Conservation (phyloP, 2,113 vertebrate genomes). For the Macheiramphus alcinus region DNA sequence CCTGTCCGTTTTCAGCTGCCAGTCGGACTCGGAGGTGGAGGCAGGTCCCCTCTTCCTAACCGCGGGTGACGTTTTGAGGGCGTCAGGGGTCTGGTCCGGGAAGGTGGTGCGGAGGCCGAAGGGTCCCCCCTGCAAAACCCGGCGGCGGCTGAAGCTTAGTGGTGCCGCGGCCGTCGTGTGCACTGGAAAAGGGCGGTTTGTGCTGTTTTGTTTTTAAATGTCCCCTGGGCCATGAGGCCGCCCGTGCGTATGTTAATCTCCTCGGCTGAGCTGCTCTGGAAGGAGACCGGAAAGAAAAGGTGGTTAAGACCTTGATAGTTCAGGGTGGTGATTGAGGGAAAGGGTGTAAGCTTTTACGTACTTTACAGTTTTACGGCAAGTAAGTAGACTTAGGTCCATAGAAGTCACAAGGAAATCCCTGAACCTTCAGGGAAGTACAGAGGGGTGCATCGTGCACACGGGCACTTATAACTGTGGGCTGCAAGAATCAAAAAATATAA, state of each 20-base stretch:
- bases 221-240: too few relatives aligned
- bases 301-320: background rate
- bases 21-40: fast-evolving
- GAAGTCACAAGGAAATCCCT: background rate
- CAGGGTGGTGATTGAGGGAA: background rate
- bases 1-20: background rate
- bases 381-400: fast-evolving
- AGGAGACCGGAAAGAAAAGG: background rate
- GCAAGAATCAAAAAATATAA: background rate
- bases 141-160: too few relatives aligned
- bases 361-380: background rate
- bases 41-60: background rate
- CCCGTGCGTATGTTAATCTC: fast-evolving
- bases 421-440: fast-evolving
- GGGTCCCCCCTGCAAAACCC: too few relatives aligned
- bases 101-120: too few relatives aligned
- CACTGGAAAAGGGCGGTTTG: fast-evolving
- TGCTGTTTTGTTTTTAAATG: fast-evolving
- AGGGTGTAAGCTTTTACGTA: background rate
- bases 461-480: background rate
- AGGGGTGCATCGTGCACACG: fast-evolving
- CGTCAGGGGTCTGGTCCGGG: background rate
- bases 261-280: background rate
- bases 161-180: too few relatives aligned
- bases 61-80: background rate